Base-by-base conservation (phyloP, 1,140 invertebrate species). In the Drosophila elegans region DNA sequence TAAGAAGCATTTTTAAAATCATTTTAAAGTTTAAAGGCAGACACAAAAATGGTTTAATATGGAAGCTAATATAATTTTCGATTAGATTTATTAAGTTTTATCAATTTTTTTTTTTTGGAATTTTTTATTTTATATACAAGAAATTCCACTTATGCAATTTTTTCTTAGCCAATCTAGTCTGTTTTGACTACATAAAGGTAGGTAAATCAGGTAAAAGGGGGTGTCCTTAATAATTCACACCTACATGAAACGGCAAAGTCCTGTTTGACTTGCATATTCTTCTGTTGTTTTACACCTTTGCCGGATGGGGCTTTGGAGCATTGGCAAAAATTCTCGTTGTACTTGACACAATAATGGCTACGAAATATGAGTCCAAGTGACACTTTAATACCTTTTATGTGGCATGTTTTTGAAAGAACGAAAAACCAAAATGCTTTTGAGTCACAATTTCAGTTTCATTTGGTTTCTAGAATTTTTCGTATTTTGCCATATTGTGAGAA, bases 191-290 rank as follows among this genome's bases (percentile, higher is more conserved):
- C 1, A 38, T 11, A 6, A 3, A 9, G 10, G 4, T 1, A 49
- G 48, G 48, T 21, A 36, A 16, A 12, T 16, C 4, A n/a, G 13
- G 13, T 16, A 21, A 6, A n/a, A 4, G 13, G 13, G n/a, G 11
- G 10, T 5, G 29, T 9, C 21, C 4, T 71, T 71, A 71, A 71
- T 71, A 71, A 57, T 71, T 71, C 44, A 71, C 68, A 54, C 51
- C 42, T 48, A 69, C 51, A 36, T 69, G 29, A 71, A 71, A 71
- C 9, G 66, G 52, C 68, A 48, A 71, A 63, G 38, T 71, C 29
- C 63, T 41, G 44, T 71, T 69, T 69, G 63, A 69, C 64, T 68
- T 68, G 64, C 60, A 68, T 68, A 52, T 66, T 66, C 38, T 7
- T 38, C 13, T 48, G 32, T 46, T 68, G 34, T 56, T 68, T 67